Conservation (phyloP, 2,888 invertebrate species). For the Orthosia gracilis region DNA sequence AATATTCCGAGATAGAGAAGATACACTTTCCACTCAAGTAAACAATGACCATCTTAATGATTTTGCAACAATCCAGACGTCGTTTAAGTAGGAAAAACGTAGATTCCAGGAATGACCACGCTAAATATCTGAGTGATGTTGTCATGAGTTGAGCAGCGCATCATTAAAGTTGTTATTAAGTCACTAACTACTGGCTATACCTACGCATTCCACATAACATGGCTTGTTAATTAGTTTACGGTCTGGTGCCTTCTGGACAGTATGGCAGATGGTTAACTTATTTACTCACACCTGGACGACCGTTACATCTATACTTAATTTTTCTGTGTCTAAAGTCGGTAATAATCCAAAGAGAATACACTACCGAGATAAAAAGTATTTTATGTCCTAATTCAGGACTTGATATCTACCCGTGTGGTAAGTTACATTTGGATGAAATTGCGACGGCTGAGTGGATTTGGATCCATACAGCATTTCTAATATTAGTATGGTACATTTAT, state of each 20-base stretch:
- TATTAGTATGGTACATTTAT: too few species aligned
- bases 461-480: too few species aligned
- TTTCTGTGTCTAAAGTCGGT: too few species aligned
- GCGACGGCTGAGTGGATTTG: too few species aligned
- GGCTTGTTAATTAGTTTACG: constrained; percentile 20
- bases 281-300: constrained; percentile 16
- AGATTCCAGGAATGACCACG: neutral
- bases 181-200: neutral
- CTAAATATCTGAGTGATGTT: constrained; percentile 6
- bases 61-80: neutral
- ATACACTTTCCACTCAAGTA: neutral
- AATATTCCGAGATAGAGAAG: neutral
- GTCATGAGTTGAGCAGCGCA: neutral
- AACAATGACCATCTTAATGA: neutral
- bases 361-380: too few species aligned
- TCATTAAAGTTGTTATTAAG: constrained; percentile 7
- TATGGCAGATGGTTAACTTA: constrained; percentile 30
- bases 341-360: too few species aligned
- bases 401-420: too few species aligned
- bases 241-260: constrained; percentile 27
- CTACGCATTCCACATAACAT: neutral
- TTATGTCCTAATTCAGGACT: too few species aligned
- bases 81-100: neutral
- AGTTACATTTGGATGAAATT: too few species aligned
- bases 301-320: constrained; percentile 1